Evolutionary conservation across 2,888 invertebrate genomes (phyloP).

Genomic region (Eumacrocentrus americanus): DNA sequence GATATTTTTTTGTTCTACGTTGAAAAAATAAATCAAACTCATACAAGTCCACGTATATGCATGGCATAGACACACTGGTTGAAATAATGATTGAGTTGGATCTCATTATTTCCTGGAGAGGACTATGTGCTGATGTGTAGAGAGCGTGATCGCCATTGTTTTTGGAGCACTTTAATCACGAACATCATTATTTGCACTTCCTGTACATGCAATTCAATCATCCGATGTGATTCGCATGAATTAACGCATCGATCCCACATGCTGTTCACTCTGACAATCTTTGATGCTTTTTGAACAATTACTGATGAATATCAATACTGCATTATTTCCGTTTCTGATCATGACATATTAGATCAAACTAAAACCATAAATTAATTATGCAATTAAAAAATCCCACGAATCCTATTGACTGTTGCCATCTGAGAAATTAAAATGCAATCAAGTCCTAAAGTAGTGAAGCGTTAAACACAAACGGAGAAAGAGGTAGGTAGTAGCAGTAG

Average conservation of each 20-base stretch:
- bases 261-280: neutral
- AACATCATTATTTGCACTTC: slow-evolving; percentile 14
- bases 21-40: too few species aligned
- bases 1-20: neutral
- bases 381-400: neutral
- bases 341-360: too few species aligned
- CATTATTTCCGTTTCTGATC: slow-evolving; percentile 8
- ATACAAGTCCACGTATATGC: too few species aligned
- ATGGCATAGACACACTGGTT: neutral
- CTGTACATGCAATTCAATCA: slow-evolving; percentile 5
- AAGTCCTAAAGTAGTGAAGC: neutral
- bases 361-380: too few species aligned
- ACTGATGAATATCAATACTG: too few species aligned
- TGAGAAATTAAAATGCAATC: slow-evolving; percentile 15
- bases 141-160: slow-evolving; percentile 5
- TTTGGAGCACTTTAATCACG: slow-evolving; percentile 15
- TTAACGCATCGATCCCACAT: neutral
- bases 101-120: slow-evolving; percentile 19
- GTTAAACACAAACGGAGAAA: slow-evolving; percentile 11
- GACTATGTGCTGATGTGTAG: neutral
- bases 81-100: neutral
- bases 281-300: neutral
- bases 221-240: neutral
- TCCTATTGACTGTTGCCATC: neutral
- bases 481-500: slow-evolving; percentile 8